Conservation (phyloP, 2,113 vertebrate genomes). For the Glaucomys volans region DNA sequence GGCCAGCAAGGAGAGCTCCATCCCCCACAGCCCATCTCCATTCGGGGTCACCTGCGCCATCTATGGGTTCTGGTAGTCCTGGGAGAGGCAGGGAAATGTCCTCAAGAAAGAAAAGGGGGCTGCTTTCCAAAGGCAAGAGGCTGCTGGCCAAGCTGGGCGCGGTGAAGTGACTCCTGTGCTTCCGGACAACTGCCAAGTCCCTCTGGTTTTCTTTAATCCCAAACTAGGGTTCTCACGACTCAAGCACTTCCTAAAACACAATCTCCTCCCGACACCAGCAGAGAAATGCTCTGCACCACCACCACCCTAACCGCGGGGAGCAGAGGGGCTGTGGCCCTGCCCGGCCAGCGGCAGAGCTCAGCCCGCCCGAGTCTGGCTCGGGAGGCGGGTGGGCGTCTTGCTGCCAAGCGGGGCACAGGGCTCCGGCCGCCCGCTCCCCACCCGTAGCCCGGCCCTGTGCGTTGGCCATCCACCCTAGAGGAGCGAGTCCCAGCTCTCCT, state of each 20-base stretch:
- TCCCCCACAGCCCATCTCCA: slow-evolving; percentile 93
- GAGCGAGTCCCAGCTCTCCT: slow-evolving; percentile 20
- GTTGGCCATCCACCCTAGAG: slow-evolving; percentile 67
- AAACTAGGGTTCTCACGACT: slow-evolving; percentile 93
- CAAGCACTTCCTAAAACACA: slow-evolving; percentile 77
- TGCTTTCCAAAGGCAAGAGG: slow-evolving; percentile 97
- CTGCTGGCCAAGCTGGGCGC: slow-evolving; percentile 95
- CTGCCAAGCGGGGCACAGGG: slow-evolving; percentile 45
- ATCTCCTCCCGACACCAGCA: slow-evolving; percentile 73
- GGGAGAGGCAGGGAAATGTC: slow-evolving; percentile 93
- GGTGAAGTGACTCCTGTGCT: slow-evolving; percentile 91
- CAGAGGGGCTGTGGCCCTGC: slow-evolving; percentile 26
- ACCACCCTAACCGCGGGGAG: slow-evolving; percentile 59
- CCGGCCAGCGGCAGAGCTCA: slow-evolving; percentile 27
- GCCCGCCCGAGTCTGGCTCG: background rate
- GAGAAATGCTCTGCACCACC: slow-evolving; percentile 71
- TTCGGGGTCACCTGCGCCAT: slow-evolving; percentile 91
- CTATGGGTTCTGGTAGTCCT: slow-evolving; percentile 93
- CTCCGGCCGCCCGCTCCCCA: slow-evolving; percentile 61
- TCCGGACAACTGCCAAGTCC: slow-evolving; percentile 88
- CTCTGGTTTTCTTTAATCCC: slow-evolving; percentile 77
- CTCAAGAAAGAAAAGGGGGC: slow-evolving; percentile 97
- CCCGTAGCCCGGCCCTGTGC: slow-evolving; percentile 73
- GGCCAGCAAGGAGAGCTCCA: slow-evolving; percentile 93
- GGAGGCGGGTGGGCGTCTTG: background rate